Conservation (phyloP, 2,113 vertebrate genomes). For the Natator depressus region DNA sequence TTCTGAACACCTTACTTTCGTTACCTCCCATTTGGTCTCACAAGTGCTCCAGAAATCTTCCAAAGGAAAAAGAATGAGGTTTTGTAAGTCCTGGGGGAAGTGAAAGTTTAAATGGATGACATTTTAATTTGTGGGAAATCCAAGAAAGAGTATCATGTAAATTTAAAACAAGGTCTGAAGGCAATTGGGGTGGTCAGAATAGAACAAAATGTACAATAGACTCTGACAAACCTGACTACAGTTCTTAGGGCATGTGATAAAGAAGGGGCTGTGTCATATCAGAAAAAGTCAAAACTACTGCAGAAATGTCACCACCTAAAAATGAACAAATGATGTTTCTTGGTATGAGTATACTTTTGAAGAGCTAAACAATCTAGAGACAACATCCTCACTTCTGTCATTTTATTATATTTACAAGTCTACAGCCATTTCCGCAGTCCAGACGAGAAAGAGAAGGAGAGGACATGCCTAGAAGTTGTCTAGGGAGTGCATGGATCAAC, state of each 20-base stretch:
- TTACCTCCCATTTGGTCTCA: background rate
- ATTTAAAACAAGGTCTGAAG: background rate
- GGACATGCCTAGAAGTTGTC: accelerated
- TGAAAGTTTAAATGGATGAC: slow-evolving; percentile 14
- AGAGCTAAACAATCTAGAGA: background rate
- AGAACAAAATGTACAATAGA: background rate
- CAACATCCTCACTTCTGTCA: accelerated
- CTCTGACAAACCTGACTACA: background rate
- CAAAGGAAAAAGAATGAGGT: slow-evolving; percentile 1
- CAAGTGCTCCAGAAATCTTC: background rate
- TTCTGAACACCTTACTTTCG: background rate
- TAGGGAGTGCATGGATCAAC: background rate
- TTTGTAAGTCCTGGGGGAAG: background rate
- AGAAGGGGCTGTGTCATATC: background rate
- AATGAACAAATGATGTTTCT: background rate
- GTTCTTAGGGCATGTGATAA: background rate
- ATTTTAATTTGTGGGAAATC: background rate
- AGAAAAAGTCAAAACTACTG: background rate
- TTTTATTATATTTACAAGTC: background rate
- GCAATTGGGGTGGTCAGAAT: background rate
- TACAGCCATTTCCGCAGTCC: background rate
- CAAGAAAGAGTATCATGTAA: background rate
- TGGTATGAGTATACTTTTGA: background rate
- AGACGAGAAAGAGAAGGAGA: background rate
- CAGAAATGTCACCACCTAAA: background rate